Evolutionary conservation across 2,113 vertebrate genomes (phyloP), one percentile per base, ranked within the genome.

Genomic region (Hypomesus transpacificus): DNA sequence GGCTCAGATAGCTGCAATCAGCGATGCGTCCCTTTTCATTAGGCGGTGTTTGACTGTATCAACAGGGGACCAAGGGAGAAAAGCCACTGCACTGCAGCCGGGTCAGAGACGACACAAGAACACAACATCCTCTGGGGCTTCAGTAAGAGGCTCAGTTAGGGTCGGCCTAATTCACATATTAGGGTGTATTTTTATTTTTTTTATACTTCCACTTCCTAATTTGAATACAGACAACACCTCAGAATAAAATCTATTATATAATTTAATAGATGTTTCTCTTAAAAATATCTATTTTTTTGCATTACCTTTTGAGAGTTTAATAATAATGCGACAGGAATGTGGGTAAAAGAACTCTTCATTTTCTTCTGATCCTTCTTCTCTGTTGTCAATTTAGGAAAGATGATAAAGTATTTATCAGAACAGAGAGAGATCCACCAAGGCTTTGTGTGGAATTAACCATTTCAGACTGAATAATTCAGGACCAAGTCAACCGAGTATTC

Each of bases 11-110:
- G 93, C 94, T 89, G 93, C 92, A 95, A 94, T 95, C 95, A 96
- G 93, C 91, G 92, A 94, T 91, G 94, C 95, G 92, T 96, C 95
- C 90, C 92, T 95, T 96, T 97, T 96, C 94, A 97, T 96, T 95
- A 96, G 94, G 93, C 89, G 86, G 90, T 87, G 91, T 92, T 86
- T 95, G 94, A 96, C 94, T 94, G 92, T 91, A 85, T 89, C 93
- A 92, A 91, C 92, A 90, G 89, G 93, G 92, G 91, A 93, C 87
- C 90, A 84, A 89, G 83, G 85, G 81, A 84, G 83, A 87, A 92
- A 90, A 93, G 91, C 87, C 91, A 91, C 91, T 80, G 87, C 84
- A 84, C 91, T 84, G 88, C 87, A 74, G 84, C 89, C 76, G 77
- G 84, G 84, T 88, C 88, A 84, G 91, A 90, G 92, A 92, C 92